phyloP scores from a whole-genome alignment of 1,140 invertebrate species.

The Plectrocnemia conspersa region DNA sequence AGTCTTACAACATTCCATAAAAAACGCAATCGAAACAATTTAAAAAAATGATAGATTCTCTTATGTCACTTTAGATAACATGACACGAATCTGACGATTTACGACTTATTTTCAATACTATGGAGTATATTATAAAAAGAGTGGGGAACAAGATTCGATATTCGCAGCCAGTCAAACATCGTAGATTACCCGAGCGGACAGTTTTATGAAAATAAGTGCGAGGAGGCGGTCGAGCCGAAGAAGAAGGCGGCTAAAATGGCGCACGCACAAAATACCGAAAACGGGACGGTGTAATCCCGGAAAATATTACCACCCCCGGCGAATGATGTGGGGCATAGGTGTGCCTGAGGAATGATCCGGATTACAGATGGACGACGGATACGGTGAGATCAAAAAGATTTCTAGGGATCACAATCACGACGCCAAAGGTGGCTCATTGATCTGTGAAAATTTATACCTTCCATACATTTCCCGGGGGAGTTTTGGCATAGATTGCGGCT shows the following conservation, averaged over 20 bases:
- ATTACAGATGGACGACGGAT: constrained; percentile 13
- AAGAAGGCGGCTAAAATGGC: neutral
- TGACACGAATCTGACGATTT: too few relatives aligned
- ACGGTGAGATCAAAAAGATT: constrained; percentile 7
- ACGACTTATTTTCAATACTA: too few relatives aligned
- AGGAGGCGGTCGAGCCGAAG: neutral
- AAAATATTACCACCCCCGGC: constrained; percentile 6
- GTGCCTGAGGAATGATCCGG: constrained; percentile 9
- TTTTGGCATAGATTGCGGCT: neutral
- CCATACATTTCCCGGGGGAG: neutral
- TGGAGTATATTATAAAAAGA: too few relatives aligned
- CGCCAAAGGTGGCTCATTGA: constrained; percentile 3
- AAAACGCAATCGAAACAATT: too few relatives aligned
- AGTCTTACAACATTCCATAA: too few relatives aligned
- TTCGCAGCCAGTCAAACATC: constrained; percentile 13
- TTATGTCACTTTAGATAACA: too few relatives aligned
- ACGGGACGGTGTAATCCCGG: constrained; percentile 4
- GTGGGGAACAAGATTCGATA: too few relatives aligned
- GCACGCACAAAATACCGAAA: neutral
- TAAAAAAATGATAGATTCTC: too few relatives aligned
- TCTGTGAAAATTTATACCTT: constrained; percentile 9
- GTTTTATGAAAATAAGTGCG: constrained; percentile 19
- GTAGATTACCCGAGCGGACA: constrained; percentile 11
- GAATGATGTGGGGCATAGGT: constrained; percentile 3
- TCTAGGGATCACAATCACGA: constrained; percentile 10